A percentile compares a stretch with the other conserved stretches of the same genome.
Conservation (phyloP, 1,140 invertebrate genomes). For the Metaphire vulgaris region DNA sequence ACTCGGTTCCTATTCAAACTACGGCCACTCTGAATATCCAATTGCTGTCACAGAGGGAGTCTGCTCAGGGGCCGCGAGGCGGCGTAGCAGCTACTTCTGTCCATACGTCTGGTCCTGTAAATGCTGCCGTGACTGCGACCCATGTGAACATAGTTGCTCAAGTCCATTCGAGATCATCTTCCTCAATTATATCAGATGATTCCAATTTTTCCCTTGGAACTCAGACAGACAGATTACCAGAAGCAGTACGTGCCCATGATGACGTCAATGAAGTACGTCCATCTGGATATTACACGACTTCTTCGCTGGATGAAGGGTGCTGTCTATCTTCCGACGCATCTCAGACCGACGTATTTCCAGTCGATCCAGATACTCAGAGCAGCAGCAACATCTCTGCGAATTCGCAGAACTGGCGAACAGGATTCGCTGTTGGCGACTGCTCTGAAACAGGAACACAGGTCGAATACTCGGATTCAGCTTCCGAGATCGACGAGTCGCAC, state of each 20-base stretch:
- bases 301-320: neutral
- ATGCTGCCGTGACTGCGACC: neutral
- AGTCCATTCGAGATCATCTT: neutral
- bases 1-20: slow-evolving; percentile 16
- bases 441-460: neutral
- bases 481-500: neutral
- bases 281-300: neutral
- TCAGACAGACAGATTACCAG: neutral
- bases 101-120: no score
- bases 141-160: neutral
- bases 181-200: neutral
- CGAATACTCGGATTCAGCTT: neutral
- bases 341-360: neutral
- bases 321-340: neutral
- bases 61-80: neutral
- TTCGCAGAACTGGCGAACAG: no score
- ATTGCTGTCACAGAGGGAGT: neutral
- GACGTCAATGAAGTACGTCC: neutral
- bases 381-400: no score
- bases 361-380: neutral
- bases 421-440: neutral
- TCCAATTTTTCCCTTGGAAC: neutral
- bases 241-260: neutral
- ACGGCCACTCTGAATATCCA: slow-evolving; percentile 14
- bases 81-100: neutral